Conservation (phyloP, 2,888 invertebrate species). For the Nesidiocoris tenuis region DNA sequence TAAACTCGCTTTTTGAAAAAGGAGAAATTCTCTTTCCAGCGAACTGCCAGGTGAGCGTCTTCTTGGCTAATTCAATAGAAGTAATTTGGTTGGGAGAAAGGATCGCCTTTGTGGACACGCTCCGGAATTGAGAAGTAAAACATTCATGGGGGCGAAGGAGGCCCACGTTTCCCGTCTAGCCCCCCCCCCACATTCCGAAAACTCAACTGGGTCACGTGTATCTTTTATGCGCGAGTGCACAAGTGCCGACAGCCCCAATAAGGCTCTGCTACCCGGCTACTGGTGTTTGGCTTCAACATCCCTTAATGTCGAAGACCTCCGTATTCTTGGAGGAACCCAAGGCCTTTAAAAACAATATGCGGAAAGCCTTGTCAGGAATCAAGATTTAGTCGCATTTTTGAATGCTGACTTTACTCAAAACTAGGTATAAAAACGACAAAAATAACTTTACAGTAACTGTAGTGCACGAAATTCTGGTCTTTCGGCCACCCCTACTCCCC, state of each 20-base stretch:
- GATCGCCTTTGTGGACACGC: slow-evolving; percentile 38
- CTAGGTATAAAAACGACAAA: too few species aligned
- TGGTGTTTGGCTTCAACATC: neutral
- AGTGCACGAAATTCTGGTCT: too few species aligned
- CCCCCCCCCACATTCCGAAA: slow-evolving; percentile 21
- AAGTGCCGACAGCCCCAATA: slow-evolving; percentile 41
- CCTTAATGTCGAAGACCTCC: neutral
- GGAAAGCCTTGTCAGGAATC: too few species aligned
- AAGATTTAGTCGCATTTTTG: too few species aligned
- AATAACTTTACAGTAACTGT: too few species aligned
- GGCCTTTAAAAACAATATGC: too few species aligned
- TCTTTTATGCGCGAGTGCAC: slow-evolving; percentile 41
- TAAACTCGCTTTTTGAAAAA: neutral
- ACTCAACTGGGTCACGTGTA: slow-evolving; percentile 43
- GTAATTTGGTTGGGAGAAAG: slow-evolving; percentile 36
- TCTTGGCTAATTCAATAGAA: slow-evolving; percentile 42
- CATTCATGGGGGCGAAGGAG: slow-evolving; percentile 23
- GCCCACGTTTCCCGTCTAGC: neutral
- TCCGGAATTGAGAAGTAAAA: slow-evolving; percentile 41
- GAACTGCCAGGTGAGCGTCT: neutral
- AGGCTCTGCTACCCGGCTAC: neutral
- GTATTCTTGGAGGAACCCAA: too few species aligned
- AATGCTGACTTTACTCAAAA: too few species aligned
- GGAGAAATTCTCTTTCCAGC: neutral
- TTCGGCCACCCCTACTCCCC: too few species aligned